A percentile compares a stretch with the other conserved stretches of the same genome.
Evolutionary conservation across 2,888 invertebrate genomes (phyloP).

Genomic region (Rosalia funebris): DNA sequence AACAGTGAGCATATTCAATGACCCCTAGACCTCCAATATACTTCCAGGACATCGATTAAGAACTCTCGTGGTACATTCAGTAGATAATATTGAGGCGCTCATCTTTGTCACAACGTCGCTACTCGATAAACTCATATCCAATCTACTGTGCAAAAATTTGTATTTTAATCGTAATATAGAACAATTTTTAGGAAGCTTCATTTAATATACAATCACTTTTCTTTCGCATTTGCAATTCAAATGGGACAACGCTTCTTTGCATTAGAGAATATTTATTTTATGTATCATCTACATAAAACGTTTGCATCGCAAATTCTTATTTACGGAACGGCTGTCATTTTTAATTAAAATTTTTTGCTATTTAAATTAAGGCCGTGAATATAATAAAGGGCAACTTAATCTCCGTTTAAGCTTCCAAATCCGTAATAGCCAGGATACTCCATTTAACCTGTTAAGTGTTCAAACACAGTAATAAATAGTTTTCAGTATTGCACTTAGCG

Average conservation of each 20-base stretch:
- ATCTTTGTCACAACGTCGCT: too few relatives aligned
- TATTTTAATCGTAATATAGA: background rate
- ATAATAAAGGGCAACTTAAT: background rate
- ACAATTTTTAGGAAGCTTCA: constrained; percentile 37
- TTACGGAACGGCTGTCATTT: constrained; percentile 21
- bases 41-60: too few relatives aligned
- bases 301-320: constrained; percentile 21
- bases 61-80: too few relatives aligned
- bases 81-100: too few relatives aligned
- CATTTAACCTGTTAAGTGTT: too few relatives aligned
- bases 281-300: constrained; percentile 31
- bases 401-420: background rate
- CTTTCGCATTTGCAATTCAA: constrained; percentile 45
- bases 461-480: too few relatives aligned
- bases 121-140: background rate
- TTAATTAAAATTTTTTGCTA: constrained; percentile 8
- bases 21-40: too few relatives aligned
- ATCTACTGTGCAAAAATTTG: background rate
- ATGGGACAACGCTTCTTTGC: constrained; percentile 39
- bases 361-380: constrained; percentile 3
- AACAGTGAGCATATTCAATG: too few relatives aligned
- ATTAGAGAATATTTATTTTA: constrained; percentile 41
- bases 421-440: too few relatives aligned
- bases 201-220: constrained; percentile 42
- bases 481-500: too few relatives aligned